Base-by-base conservation (phyloP, 2,888 invertebrate genomes). In the Yponomeuta malinellus region DNA sequence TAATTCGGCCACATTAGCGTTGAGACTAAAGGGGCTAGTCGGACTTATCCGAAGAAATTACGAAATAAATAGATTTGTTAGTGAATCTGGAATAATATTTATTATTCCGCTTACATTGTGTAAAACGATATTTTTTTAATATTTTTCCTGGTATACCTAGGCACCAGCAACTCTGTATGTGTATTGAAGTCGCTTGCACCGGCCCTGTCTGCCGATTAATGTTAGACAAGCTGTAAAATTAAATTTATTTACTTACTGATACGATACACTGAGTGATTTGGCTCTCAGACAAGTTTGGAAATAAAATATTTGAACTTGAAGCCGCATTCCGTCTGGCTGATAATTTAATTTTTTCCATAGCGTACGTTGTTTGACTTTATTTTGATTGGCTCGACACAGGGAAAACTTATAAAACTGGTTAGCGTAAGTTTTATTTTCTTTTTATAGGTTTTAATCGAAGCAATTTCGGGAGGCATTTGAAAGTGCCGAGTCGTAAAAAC, bases 201-300 rank as follows among this genome's bases (percentile, higher is more conserved):
- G 12, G 52, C 15, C 68, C 29, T 68, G 68, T 68, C 68, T 52
- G 52, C 68, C 68, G 68, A 84, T 85, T 82, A 82, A 81, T 80
- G 79, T 82, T 75, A 75, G 81, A 83, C 83, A 83, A 75, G 80
- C 80, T 80, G 81, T 87, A 83, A 87, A 87, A 83, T 83, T 84
- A 78, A 83, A 86, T 86, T 84, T 85, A 85, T 87, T 84, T 82
- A 85, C 82, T 79, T 83, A 78, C 76, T 78, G 82, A 85, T 84
- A 84, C 74, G 77, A 81, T 77, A 78, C 70, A 76, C 72, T 74
- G 77, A 80, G 77, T 79, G 81, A 80, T 78, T 79, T 77, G 75
- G 72, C 73, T 72, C 52, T 59, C 52, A 70, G 69, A 48, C 70
- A 63, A 70, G 23, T 66, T 68, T 37, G 66, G 66, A 52, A 65